Evolutionary conservation across 2,113 vertebrate species (phyloP).

Genomic region (Istiophorus platypterus): DNA sequence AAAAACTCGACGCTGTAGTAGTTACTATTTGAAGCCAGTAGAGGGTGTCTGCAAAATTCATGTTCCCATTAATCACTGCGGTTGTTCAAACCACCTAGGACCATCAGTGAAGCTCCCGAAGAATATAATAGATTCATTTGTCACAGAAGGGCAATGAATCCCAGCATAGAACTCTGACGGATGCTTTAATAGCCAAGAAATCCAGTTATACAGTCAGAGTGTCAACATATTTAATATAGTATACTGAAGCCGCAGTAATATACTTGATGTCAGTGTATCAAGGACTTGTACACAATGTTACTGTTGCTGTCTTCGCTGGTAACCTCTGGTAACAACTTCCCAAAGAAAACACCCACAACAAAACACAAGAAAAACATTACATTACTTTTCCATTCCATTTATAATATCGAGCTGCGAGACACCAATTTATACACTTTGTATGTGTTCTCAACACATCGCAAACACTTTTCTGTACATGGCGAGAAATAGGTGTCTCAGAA

Average conservation of each 20-base stretch:
- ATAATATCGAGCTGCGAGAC: not conserved
- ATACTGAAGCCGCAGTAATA: conserved; percentile 52
- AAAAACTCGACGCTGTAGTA: conserved; percentile 65
- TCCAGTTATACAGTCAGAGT: conserved; percentile 47
- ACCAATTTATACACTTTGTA: conserved; percentile 15
- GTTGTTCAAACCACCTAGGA: conserved; percentile 73
- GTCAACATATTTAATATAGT: conserved; percentile 58
- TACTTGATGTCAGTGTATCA: conserved; percentile 41
- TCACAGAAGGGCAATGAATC: conserved; percentile 64
- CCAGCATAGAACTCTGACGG: conserved; percentile 44
- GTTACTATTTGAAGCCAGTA: conserved; percentile 76
- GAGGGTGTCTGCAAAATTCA: conserved; percentile 78
- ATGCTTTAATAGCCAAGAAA: conserved; percentile 63
- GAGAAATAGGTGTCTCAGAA: conserved; percentile 17
- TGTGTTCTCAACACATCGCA: conserved; percentile 1
- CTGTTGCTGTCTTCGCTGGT: not conserved
- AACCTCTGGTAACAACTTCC: not conserved
- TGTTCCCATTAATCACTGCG: conserved; percentile 73
- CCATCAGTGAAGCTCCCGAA: conserved; percentile 63
- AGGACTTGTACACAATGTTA: conserved; percentile 12
- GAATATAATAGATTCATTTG: conserved; percentile 73
- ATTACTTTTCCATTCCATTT: conserved; percentile 4
- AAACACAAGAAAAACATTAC: not conserved
- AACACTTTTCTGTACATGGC: not conserved
- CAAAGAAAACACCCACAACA: not conserved